A percentile compares a stretch with the other conserved stretches of the same genome.
Conservation (phyloP, 2,888 invertebrate genomes). For the Helobdella robusta region DNA sequence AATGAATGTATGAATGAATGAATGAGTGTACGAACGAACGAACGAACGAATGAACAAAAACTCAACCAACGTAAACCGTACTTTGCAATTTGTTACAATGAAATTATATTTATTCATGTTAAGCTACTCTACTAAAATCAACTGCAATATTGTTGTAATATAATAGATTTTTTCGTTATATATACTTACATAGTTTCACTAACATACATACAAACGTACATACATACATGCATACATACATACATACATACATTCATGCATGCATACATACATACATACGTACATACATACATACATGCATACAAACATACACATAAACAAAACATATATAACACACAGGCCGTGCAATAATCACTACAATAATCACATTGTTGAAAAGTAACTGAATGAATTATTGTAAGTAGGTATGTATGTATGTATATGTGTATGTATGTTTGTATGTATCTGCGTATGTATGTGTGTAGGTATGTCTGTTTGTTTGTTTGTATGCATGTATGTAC, state of each 20-base stretch:
- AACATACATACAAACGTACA: not conserved
- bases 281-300: slow-evolving; percentile 2
- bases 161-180: no score
- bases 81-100: no score
- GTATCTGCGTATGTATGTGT: not conserved
- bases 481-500: not conserved
- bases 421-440: not conserved
- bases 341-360: no score
- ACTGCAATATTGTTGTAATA: no score
- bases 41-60: no score
- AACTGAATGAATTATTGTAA: not conserved
- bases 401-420: slow-evolving; percentile 3
- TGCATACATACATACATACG: slow-evolving; percentile 3
- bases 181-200: not conserved
- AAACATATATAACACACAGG: not conserved
- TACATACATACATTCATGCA: slow-evolving; percentile 5
- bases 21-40: no score
- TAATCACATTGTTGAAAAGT: no score
- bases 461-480: not conserved
- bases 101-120: no score
- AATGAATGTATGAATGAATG: no score
- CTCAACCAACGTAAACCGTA: no score
- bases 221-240: slow-evolving; percentile 2
- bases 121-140: no score
- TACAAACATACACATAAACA: not conserved